Percentiles rank a stretch among this genome's conserved stretches.
phyloP scores from a whole-genome alignment of 64 coral and sea anemone genomes.

The Stichodactyla helianthus region DNA sequence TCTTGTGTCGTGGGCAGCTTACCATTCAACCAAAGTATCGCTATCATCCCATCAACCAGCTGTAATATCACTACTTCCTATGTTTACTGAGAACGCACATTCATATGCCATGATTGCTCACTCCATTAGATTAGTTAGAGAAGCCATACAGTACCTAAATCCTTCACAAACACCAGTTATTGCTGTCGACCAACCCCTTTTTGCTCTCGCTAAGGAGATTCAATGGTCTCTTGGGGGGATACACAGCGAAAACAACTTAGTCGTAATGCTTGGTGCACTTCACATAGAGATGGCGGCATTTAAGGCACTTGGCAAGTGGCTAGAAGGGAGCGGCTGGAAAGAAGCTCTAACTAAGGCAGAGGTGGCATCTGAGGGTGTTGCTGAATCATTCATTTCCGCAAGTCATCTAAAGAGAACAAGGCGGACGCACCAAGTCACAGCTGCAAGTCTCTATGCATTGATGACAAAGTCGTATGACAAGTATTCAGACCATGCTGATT shows the following conservation, averaged over 20 bases:
- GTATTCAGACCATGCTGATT: not conserved
- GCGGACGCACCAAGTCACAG: conserved; percentile 27
- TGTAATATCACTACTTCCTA: conserved; percentile 38
- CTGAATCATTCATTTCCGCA: conserved; percentile 18
- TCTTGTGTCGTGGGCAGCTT: conserved; percentile 56
- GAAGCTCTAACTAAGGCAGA: conserved; percentile 12
- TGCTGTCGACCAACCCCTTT: conserved; percentile 28
- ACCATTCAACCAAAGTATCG: not conserved
- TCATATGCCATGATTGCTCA: conserved; percentile 28
- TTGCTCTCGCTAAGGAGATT: conserved; percentile 47
- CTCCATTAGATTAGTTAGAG: conserved; percentile 1
- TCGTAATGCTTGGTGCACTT: conserved; percentile 24
- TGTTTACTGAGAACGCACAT: conserved; percentile 42
- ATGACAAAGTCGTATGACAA: conserved; percentile 27
- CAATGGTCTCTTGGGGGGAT: not conserved
- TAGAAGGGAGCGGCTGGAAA: conserved; percentile 11
- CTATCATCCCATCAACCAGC: conserved; percentile 15
- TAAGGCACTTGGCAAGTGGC: conserved; percentile 31
- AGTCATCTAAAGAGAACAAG: conserved; percentile 23
- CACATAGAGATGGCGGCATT: conserved; percentile 46
- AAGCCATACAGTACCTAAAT: conserved; percentile 23
- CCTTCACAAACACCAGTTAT: conserved; percentile 31
- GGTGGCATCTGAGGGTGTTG: not conserved
- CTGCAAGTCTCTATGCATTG: conserved; percentile 16
- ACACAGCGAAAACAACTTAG: conserved; percentile 6